Base-by-base conservation (phyloP, 2,797 vertebrate genomes). In the Sebastes kiyomatsui region DNA sequence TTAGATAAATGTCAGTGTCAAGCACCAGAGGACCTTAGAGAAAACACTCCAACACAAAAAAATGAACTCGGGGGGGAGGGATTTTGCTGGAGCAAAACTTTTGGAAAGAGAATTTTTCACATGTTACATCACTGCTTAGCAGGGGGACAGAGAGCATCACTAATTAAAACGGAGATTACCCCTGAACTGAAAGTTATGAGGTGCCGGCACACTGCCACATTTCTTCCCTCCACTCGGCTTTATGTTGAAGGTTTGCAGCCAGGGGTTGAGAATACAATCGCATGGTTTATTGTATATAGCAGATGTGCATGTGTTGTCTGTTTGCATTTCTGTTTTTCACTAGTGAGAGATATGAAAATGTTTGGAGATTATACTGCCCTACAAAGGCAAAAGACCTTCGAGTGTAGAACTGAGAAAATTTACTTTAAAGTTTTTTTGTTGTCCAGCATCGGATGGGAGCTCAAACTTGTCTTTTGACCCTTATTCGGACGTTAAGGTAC, bases 91-190 rank as follows among this genome's bases (percentile, higher is more conserved):
- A 80, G 66, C 69, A 74, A 70, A 75, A 60, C 67, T n/a, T 84
- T 83, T 81, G 72, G 54, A 82, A 33, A 72, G 54, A 69, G 83
- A 77, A 93, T 94, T 87, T 86, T 94, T 93, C 88, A 85, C 80
- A 80, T 56, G 82, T 95, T 87, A 94, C 92, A 93, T 94, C 93
- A 95, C 80, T 33, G 81, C 77, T 22, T 18, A 78, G 88, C 85
- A 54, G 30, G 67, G 75, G 76, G 90, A 92, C 84, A 72, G 88
- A 91, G 83, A 88, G 74, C 25, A 90, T 83, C 61, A 33, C 85
- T 93, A 90, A 94, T 95, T 94, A 89, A 88, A 92, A 88, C 12
- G 79, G 88, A 93, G 93, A 93, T 94, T 87, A 93, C 65, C 78
- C 69, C 83, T 84, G 85, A 86, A 91, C 90, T 82, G 73, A 77